Evolutionary conservation across 2,113 vertebrate species (phyloP).

Genomic region (Oryctolagus cuniculus): mOryCun1.1 NC_091434.1:85697501-85698000

Average conservation of each 20-base stretch:
- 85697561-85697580: not conserved
- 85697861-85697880: not conserved
- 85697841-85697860: not conserved
- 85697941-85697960: not conserved
- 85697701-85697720: conserved; percentile 48
- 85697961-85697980: conserved; percentile 22
- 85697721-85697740: conserved; percentile 63
- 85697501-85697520: conserved; percentile 46
- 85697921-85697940: not conserved
- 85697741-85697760: conserved; percentile 66
- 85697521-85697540: not conserved
- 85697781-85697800: conserved; percentile 19
- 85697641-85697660: conserved; percentile 13
- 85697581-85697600: conserved; percentile 35
- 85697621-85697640: conserved; percentile 45
- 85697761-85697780: conserved; percentile 66
- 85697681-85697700: conserved; percentile 61
- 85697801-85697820: not conserved
- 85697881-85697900: not conserved
- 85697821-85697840: not conserved
- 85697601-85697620: not conserved
- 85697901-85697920: conserved; percentile 5
- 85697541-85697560: conserved; percentile 18
- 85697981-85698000: conserved; percentile 38
- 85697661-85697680: conserved; percentile 25